Percentiles rank a stretch among this genome's conserved stretches.
Evolutionary conservation across 2,888 invertebrate genomes (phyloP).

Genomic region (Machimus atricapillus): DNA sequence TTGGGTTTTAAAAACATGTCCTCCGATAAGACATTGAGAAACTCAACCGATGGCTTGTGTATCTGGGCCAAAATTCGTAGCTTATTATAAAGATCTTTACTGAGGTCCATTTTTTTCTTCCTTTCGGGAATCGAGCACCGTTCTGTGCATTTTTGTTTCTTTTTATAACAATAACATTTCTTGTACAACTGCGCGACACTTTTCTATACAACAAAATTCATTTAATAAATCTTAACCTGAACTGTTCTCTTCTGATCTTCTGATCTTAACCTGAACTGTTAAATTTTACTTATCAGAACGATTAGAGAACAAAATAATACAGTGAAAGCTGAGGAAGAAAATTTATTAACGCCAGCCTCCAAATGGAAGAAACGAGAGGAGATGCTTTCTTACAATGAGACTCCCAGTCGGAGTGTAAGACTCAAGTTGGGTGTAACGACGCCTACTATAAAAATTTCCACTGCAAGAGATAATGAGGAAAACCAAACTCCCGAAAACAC

Average conservation of each 20-base stretch:
- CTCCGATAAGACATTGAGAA: constrained; percentile 49
- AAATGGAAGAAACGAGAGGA: constrained; percentile 56
- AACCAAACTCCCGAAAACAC: neutral
- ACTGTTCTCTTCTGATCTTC: no score
- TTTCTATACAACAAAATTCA: no score
- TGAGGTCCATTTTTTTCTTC: constrained; percentile 58
- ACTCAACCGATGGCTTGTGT: constrained; percentile 54
- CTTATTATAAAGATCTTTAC: constrained; percentile 55
- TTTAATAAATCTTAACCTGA: no score
- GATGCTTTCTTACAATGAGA: neutral
- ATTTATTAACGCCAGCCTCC: constrained; percentile 51
- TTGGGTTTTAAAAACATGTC: constrained; percentile 62
- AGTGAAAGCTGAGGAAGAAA: constrained; percentile 14
- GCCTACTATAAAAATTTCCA: neutral
- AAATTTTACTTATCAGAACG: neutral
- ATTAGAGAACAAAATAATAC: constrained; percentile 51
- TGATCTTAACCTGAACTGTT: neutral
- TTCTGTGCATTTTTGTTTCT: constrained; percentile 55
- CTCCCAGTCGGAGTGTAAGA: no score
- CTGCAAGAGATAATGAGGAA: neutral
- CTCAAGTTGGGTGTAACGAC: neutral
- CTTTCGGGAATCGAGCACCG: constrained; percentile 56
- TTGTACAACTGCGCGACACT: neutral
- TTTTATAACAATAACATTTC: neutral
- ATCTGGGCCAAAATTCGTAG: constrained; percentile 53